Base-by-base conservation (phyloP, 2,113 vertebrate species). In the Pseudolaguvia tuberculata region DNA sequence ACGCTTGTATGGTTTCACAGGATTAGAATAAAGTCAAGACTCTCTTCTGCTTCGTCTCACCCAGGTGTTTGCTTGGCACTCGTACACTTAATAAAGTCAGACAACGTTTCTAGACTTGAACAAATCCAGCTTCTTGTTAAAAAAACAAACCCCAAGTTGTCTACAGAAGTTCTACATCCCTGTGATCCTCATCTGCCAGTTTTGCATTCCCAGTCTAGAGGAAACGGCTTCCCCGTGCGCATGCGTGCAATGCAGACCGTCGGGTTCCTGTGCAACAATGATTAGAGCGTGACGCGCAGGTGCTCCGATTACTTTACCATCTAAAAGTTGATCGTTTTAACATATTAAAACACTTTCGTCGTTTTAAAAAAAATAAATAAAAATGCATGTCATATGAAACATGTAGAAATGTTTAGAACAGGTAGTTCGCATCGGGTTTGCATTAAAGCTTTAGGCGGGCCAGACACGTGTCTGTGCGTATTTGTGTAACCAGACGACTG, bases 201-300 rank as follows among this genome's bases (percentile, higher is more conserved):
- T 56, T 70, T 53, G 72, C 75, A 70, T 69, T 73, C 17, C 14
- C 58, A 39, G 42, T 65, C 53, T 48, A 23, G 39, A 25, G 63
- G 63, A 73, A 72, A 27, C 47, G 70, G 71, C 61, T 31, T 70
- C 55, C 58, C 63, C 29, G 14, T 58, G 81, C 77, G 61, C 83
- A 82, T 82, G 83, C 83, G 83, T 79, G 73, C 17, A 74, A 68
- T 39, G 29, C 48, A 29, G 72, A 29, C 29, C 58, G 50, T 48
- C 42, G 51, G 51, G 10, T 57, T 51, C 51, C 31, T 3, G 67
- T 39, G 63, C 76, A 50, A 67, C 45, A 65, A 63, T 57, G 59
- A 73, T 11, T 48, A 52, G 72, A 73, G 48, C 63, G 73, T 79
- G 79, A 80, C 79, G 79, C 73, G n/a, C 80, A 82, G 80, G 80